phyloP scores from a whole-genome alignment of 2,113 vertebrate species.

The Bolborhynchus lineola region DNA sequence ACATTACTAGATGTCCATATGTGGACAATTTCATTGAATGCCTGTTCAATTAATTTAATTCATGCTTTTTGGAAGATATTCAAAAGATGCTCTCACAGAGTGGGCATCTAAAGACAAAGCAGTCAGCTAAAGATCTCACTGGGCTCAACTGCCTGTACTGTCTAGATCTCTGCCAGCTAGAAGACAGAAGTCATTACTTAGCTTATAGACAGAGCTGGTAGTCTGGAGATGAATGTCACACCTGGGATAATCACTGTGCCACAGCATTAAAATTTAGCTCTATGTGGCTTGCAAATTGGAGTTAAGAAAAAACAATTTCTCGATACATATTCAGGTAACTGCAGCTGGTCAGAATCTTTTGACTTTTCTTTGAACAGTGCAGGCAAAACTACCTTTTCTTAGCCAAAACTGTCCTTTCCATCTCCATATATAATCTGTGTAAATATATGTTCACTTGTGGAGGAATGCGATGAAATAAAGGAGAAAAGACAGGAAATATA shows the following conservation, averaged over 20 bases:
- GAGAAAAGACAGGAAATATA: neutral
- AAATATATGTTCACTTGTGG: neutral
- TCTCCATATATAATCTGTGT: neutral
- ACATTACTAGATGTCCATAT: neutral
- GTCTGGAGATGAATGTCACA: neutral
- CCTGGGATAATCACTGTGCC: neutral
- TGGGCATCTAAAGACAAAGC: neutral
- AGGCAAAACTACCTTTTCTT: neutral
- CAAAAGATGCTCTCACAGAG: neutral
- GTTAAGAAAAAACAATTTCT: neutral
- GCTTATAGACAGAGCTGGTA: neutral
- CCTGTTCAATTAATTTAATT: neutral
- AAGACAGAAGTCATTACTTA: neutral
- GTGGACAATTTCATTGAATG: neutral
- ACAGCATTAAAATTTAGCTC: neutral
- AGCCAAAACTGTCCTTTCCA: neutral
- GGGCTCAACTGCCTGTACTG: neutral
- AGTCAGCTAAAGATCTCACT: neutral
- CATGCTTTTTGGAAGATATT: neutral
- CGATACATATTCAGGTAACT: neutral
- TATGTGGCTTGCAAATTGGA: neutral
- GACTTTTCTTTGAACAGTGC: neutral
- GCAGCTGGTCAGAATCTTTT: neutral
- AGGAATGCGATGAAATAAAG: neutral
- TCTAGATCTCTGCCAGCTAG: neutral